Base-by-base conservation (phyloP, 2,888 invertebrate genomes). In the Mesorhabditis sp. region DNA sequence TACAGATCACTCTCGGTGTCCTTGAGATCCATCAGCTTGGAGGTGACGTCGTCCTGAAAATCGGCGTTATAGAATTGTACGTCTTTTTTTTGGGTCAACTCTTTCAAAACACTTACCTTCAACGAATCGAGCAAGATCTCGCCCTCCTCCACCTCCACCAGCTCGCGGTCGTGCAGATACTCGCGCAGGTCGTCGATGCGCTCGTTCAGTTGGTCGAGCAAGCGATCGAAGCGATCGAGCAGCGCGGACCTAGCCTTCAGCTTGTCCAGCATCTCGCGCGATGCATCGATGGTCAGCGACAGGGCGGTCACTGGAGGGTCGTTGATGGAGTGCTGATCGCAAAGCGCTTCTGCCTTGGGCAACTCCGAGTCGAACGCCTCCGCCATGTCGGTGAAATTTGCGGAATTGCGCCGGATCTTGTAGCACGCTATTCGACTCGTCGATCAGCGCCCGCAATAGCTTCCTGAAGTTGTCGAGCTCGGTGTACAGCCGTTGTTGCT, bases 351-450 rank as follows among this genome's bases (percentile, higher is more conserved):
- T 10, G 10, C 58, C n/a, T n/a, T 50, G 1, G 7, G 10, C 7
- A 71, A 61, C 62, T 74, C 77, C 42, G 58, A 67, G 61, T 70
- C 72, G 28, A 77, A 65, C 43, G 73, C 70, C 41, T 73, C 67
- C 13, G 74, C 70, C 6, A 69, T 72, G 69, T 72, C 71, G 45
- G 70, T 69, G 66, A 76, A 78, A 42, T 73, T 68, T 61, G 71
- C 41, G 78, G 78, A 62, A 75, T 69, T n/a, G 75, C 78, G 67
- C 76, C 62, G 75, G 71, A 62, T 78, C 72, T 65, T 70, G 62
- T n/a, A 76, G 70, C 43, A 78, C 73, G 44, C 70, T 67, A 50
- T 72, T 69, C 41, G 74, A 74, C 44, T 74, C 74, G 62, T 70
- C 71, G 63, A 78, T 74, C 45, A 78, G 72, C 67, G 70, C 68